Base-by-base conservation (phyloP, 2,797 vertebrate genomes). In the Calcarius lapponicus region DNA sequence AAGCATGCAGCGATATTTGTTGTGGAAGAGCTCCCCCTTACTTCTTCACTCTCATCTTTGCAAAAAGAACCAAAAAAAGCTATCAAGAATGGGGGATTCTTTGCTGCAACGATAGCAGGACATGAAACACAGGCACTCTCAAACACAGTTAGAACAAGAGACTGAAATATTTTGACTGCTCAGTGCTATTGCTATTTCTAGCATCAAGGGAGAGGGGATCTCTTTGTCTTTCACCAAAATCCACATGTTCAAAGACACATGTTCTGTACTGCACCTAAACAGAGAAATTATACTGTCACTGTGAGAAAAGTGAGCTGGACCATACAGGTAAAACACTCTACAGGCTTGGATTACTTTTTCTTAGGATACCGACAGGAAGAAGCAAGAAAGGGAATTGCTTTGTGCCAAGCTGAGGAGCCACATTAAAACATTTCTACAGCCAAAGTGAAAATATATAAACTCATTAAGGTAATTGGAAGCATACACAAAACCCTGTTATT, bases 1-100 rank as follows among this genome's bases (percentile, higher is more conserved):
- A 86, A 89, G 75, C 54, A 76, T 57, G 84, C 86, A 92, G 90
- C 0, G 71, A 88, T 93, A 98, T 98, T 98, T 97, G 97, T 98
- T 97, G 98, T 98, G 96, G 94, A 98, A 98, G 95, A 98, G 98
- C 98, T 98, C 98, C 98, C 98, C 98, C 98, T 98, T 97, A 98
- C 98, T 98, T 97, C 97, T 94, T 97, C 86, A 87, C 42, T 92
- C 96, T 95, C 90, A 45, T 57, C 91, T 95, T 95, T 96, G 88
- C 66, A 32, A 74, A 95, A 95, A 92, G 93, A 92, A 92, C 91
- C 82, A 92, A 94, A 84, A 88, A 90, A 82, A 71, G 28, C 88
- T 93, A 70, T 79, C 71, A 36, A 78, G 31, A 66, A 92, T 48
- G 38, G 47, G 85, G 40, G 60, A 96, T 70, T 92, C 81, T 56